Evolutionary conservation across 2,888 invertebrate genomes (phyloP), one percentile per base, ranked within the genome.

Genomic region (Leptothorax acervorum): DNA sequence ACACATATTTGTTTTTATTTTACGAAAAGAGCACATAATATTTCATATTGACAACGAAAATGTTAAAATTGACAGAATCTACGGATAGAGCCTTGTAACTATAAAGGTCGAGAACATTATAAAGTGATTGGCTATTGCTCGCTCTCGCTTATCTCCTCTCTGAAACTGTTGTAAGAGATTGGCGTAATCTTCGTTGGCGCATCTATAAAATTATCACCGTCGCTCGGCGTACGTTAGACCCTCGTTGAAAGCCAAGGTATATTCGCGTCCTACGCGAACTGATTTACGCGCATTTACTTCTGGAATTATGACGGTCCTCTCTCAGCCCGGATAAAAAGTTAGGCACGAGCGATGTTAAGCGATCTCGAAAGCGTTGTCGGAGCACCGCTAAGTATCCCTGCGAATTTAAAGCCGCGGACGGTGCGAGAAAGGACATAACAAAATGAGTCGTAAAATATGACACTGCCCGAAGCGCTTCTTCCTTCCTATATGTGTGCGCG

Each of bases 371-470:
- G 15, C 42, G 23, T 75, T 51, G 63, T 53, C 79, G 60, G 3
- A 2, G 51, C 48, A 23, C 8, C 51, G 71, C 48, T 39, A 70
- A 70, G 35, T 60, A 39, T 71, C 57, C 8, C 45, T 6, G 70
- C 71, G 60, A 57, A n/a, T 66, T 82, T 66, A 66, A 87, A 45
- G 73, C 55, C 31, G 75, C 45, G 4, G 60, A 71, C 9, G 51
- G 60, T 28, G 79, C 60, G 60, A 71, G 73, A 39, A 55, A 71
- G 23, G 48, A 83, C 83, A 48, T 62, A 73, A 70, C 65, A 65
- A 90, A 88, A 90, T 85, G 84, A 88, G 85, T 71, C 84, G 78
- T 89, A 84, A 90, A 90, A 89, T 89, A 86, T 87, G 90, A 86
- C 82, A 85, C 83, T 53, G 83, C 70, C 66, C 73, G 74, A 63